phyloP scores from a whole-genome alignment of 1,140 invertebrate species.

The Uloborus diversus region DNA sequence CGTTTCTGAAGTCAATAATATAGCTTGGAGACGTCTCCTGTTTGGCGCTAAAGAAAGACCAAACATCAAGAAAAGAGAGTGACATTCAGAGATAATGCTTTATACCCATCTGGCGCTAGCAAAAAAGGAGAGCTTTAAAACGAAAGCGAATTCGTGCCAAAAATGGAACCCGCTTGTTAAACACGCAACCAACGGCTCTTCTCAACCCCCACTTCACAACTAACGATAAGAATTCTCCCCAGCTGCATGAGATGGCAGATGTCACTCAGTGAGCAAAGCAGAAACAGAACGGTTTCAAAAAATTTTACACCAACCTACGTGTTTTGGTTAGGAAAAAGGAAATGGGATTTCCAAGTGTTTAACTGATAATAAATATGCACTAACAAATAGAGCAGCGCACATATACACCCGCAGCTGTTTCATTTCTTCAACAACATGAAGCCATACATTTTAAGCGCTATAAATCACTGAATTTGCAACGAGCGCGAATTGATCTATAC shows the following conservation, averaged over 20 bases:
- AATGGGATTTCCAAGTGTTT: too few species aligned
- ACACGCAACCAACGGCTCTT: not conserved
- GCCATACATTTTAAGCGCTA: too few species aligned
- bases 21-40: too few species aligned
- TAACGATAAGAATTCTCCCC: not conserved
- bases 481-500: too few species aligned
- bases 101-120: not conserved
- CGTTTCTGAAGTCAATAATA: too few species aligned
- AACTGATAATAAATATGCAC: too few species aligned
- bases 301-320: too few species aligned
- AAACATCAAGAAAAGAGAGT: not conserved
- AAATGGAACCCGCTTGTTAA: not conserved
- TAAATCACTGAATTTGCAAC: too few species aligned
- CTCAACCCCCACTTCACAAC: not conserved
- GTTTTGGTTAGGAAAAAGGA: too few species aligned
- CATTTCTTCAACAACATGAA: too few species aligned
- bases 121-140: not conserved
- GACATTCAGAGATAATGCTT: not conserved
- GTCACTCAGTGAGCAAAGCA: not conserved
- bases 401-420: too few species aligned
- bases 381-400: too few species aligned
- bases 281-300: not conserved
- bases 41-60: not conserved
- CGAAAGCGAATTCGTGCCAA: not conserved
- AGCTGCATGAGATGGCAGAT: not conserved